These are phyloP conservation scores for Sparidentex hasta DNA, from an alignment of 2,797 vertebrate species.

Conservation along the genomic window DNA sequence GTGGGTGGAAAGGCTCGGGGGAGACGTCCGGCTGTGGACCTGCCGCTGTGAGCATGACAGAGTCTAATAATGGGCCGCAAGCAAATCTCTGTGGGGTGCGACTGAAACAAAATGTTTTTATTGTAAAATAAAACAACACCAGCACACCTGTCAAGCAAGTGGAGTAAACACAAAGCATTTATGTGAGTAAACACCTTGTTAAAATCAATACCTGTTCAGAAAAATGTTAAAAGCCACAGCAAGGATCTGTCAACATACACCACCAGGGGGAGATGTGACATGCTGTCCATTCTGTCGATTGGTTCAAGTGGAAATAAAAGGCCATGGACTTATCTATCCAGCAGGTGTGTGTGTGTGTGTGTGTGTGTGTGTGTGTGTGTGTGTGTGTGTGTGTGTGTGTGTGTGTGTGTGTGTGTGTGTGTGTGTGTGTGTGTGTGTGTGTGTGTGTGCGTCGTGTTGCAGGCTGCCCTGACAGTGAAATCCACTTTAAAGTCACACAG, in stretches of 20 bases:
- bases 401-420: too few relatives aligned
- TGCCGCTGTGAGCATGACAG: not conserved
- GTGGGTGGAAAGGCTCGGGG: not conserved
- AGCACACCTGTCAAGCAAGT: not conserved
- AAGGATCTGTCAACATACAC: slow-evolving; percentile 10
- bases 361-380: not conserved
- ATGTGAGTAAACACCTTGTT: not conserved
- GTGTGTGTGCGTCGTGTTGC: not conserved
- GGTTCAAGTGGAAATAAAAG: not conserved
- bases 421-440: slow-evolving; percentile 7
- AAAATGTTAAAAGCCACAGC: not conserved
- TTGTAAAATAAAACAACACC: not conserved
- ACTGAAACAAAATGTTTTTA: not conserved
- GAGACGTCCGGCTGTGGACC: not conserved
- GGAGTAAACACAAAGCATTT: slow-evolving; percentile 10
- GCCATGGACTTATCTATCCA: not conserved
- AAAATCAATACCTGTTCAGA: slow-evolving; percentile 7
- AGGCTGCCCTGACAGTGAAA: slow-evolving; percentile 8
- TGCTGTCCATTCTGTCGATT: not conserved
- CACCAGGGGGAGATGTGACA: slow-evolving; percentile 70
- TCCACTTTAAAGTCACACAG: not conserved
- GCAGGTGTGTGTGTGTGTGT: not conserved
- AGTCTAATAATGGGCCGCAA: slow-evolving; percentile 10
- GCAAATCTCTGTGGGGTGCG: slow-evolving; percentile 7
- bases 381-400: not conserved